Base-by-base conservation (phyloP, 1,140 invertebrate species). In the Xylocopa sonorina region DNA sequence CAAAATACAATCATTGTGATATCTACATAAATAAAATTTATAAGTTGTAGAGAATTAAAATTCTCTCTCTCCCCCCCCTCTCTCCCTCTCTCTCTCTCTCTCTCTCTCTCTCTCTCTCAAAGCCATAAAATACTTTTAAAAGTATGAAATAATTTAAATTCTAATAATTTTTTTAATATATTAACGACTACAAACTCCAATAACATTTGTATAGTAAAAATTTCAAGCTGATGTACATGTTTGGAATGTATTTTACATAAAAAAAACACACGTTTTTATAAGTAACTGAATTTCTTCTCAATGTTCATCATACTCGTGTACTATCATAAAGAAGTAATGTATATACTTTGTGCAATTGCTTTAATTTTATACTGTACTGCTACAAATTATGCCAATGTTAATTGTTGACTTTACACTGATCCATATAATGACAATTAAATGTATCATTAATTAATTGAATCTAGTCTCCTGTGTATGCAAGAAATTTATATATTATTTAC, bases 401-500 rank as follows among this genome's bases (percentile, higher is more conserved):
- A 66, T 41, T n/a, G 3, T 38, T 16, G 5, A 18, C 41, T 75
- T 53, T 41, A 50, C 9, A 27, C 14, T 41, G n/a, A 64, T 29
- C n/a, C 48, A 53, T 66, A 3, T 24, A 58, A 69, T 69, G 0
- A 18, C 68, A 48, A 77, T 69, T 16, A 38, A 72, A 72, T 58
- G n/a, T 46, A 24, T n/a, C 14, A 32, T 43, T 18, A 58, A 58
- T 60, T 58, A 48, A 50, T 14, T 50, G 18, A 58, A 77, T 27
- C 16, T 48, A 50, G 18, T 50, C 7, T 60, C 24, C 53, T 57
- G 55, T 78, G n/a, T n/a, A n/a, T n/a, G 66, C 34, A 80, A 24
- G 29, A 58, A 38, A 57, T 67, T 27, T 29, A 46, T 80, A 60
- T 75, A 76, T 79, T 80, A 80, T 80, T 66, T 80, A 76, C 71